Evolutionary conservation across 1,140 invertebrate species (phyloP), one percentile per base, ranked within the genome.

Genomic region (Drosophila asahinai): DNA sequence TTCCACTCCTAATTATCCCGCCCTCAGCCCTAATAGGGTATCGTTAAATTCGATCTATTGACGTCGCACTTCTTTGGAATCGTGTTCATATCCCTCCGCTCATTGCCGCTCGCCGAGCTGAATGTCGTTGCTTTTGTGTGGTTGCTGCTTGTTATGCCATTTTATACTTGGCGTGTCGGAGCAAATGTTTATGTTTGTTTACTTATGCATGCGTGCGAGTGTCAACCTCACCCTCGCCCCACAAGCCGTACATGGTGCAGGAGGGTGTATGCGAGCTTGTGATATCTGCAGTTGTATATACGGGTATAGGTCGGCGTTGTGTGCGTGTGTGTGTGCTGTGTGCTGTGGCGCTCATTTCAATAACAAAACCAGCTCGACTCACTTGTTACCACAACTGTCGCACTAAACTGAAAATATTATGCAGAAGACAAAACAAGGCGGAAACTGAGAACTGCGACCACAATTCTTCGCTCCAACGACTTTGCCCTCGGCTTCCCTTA

Each of bases 181-280:
- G 84, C 83, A 86, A 86, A 86, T 86, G 83, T 86, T 87, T 86
- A 86, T 86, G 83, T 86, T 86, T 87, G 83, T 86, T 87, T 87
- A 87, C 84, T 87, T 87, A 87, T 87, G 83, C 83, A 87, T 87
- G 83, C 84, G 84, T 87, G 83, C 81, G 80, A 83, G 70, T 83
- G 80, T 86, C 75, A 75, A 55, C 72, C 71, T 19, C 67, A 40
- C 51, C 72, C 59, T 48, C 42, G 43, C 43, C 62, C 66, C 38
- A 40, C 54, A 33, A n/a, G 40, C 40, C 40, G 42, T 47, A 25
- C 60, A 66, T 66, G 25, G 30, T 68, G 54, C 48, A 38, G 43
- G 45, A 43, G 52, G 14, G 45, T 27, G 25, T 54, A 38, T 27
- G 65, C 5, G 60, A 51, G 60, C 7, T 22, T 27, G 51, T 54